Conservation (phyloP, 2,113 vertebrate species). For the Syngnathus typhle region DNA sequence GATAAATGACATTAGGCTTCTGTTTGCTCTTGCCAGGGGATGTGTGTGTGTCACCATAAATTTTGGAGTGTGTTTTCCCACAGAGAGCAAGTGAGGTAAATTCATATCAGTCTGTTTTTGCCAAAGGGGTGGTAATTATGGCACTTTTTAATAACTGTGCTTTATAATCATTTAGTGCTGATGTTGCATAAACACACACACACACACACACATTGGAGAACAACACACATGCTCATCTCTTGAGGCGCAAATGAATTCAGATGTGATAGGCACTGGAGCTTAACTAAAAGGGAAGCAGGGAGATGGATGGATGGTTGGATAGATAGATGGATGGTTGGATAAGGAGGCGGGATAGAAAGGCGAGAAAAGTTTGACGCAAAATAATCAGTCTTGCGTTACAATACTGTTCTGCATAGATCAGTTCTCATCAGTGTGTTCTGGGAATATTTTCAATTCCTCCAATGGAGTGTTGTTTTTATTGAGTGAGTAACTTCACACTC, state of each 20-base stretch:
- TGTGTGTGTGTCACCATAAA: constrained; percentile 10
- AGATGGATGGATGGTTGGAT: constrained; percentile 48
- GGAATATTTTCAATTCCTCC: not conserved
- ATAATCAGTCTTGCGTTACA: constrained; percentile 34
- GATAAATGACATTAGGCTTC: constrained; percentile 40
- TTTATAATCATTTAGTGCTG: constrained; percentile 69
- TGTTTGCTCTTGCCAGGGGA: constrained; percentile 61
- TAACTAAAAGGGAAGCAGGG: constrained; percentile 45
- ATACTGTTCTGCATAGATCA: constrained; percentile 13
- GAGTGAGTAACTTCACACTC: not conserved
- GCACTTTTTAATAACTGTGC: constrained; percentile 67
- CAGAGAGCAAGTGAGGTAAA: constrained; percentile 56
- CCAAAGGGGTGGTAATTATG: constrained; percentile 64
- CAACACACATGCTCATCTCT: constrained; percentile 38
- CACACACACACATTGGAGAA: constrained; percentile 11
- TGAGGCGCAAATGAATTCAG: constrained; percentile 68
- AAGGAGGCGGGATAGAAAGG: constrained; percentile 31
- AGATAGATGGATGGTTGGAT: constrained; percentile 16
- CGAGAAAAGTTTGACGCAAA: constrained; percentile 30
- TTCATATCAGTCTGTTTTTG: constrained; percentile 63
- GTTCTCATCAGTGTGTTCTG: constrained; percentile 24
- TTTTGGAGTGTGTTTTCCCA: constrained; percentile 31
- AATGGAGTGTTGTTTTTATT: not conserved
- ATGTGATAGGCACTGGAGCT: constrained; percentile 66
- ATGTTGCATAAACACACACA: constrained; percentile 42